Evolutionary conservation across 2,113 vertebrate species (phyloP).

Genomic region (Pluvianellus socialis): DNA sequence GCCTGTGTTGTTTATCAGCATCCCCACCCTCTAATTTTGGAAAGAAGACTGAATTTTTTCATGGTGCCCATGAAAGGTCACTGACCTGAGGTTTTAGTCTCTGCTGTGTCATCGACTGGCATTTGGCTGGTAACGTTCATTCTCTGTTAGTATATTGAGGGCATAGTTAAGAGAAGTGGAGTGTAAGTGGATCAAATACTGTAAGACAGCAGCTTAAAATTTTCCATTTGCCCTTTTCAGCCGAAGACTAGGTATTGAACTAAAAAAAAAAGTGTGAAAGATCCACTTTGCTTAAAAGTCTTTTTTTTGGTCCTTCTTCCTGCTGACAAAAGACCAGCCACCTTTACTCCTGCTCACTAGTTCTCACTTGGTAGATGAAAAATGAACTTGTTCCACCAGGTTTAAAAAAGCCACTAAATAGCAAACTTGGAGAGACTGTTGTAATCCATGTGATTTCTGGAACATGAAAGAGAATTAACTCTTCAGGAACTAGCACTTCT

Average conservation of each 20-base stretch:
- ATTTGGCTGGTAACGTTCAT: not conserved
- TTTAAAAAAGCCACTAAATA: not conserved
- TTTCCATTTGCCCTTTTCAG: not conserved
- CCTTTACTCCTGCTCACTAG: not conserved
- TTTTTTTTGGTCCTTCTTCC: no score
- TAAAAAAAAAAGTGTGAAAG: not conserved
- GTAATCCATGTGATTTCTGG: not conserved
- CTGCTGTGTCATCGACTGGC: not conserved
- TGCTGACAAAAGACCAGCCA: not conserved
- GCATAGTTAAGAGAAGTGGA: not conserved
- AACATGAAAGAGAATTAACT: not conserved
- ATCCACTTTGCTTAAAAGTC: not conserved
- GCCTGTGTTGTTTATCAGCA: not conserved
- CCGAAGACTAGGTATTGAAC: not conserved
- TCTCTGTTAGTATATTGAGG: not conserved
- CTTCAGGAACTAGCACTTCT: not conserved
- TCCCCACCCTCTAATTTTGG: slow-evolving; percentile 10
- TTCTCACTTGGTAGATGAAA: not conserved
- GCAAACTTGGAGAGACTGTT: not conserved
- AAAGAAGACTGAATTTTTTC: slow-evolving; percentile 1
- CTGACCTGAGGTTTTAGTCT: slow-evolving; percentile 33
- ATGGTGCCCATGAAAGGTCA: not conserved
- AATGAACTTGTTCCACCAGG: not conserved
- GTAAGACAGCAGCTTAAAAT: not conserved
- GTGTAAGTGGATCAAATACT: not conserved